phyloP scores from a whole-genome alignment of 1,140 invertebrate species.

The Latrodectus geometricus region DNA sequence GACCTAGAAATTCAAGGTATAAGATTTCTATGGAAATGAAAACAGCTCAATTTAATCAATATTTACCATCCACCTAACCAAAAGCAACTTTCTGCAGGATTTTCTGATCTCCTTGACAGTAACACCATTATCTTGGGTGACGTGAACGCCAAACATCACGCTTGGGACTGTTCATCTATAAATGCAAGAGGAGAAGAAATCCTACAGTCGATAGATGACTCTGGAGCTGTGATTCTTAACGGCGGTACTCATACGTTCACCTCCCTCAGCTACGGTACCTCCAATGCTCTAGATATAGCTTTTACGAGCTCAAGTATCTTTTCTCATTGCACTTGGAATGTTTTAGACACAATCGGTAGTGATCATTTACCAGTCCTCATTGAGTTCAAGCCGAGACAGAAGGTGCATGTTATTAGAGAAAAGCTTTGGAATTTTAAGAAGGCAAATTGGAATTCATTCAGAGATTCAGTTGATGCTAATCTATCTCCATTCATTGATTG shows the following conservation, averaged over 20 bases:
- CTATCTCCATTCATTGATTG: too few species aligned
- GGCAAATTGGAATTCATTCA: not conserved
- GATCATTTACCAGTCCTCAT: conserved; percentile 10
- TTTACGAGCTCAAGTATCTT: not conserved
- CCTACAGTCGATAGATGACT: conserved; percentile 5
- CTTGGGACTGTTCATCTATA: not conserved
- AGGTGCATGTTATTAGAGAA: not conserved
- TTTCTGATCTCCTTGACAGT: not conserved
- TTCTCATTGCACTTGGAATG: not conserved
- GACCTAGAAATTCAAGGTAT: conserved; percentile 12
- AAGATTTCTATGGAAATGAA: not conserved
- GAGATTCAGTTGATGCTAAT: not conserved
- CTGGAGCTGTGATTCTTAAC: conserved; percentile 10
- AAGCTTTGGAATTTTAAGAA: conserved; percentile 20
- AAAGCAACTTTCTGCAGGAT: not conserved
- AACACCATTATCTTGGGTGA: not conserved
- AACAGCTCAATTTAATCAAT: not conserved
- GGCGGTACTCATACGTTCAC: not conserved
- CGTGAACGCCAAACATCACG: too few species aligned
- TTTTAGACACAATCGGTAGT: not conserved
- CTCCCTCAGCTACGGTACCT: not conserved
- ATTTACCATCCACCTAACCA: not conserved
- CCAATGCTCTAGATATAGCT: conserved; percentile 2
- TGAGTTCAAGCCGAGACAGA: not conserved
- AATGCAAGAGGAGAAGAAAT: conserved; percentile 5